phyloP scores from a whole-genome alignment of 1,140 invertebrate genomes.

The Ips nitidus region DNA sequence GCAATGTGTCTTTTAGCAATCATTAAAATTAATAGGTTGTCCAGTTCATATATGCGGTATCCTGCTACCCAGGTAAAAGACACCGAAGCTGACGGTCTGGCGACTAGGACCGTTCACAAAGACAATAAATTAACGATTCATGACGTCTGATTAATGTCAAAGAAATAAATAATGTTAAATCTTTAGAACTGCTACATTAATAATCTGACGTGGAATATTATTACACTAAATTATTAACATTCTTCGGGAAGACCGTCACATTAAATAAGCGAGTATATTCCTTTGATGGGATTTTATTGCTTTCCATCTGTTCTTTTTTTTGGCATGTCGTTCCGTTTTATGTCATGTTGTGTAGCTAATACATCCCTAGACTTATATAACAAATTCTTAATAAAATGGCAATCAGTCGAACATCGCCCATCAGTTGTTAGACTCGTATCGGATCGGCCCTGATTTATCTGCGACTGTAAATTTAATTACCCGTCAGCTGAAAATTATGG shows the following conservation, averaged over 20 bases:
- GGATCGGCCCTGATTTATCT: slow-evolving; percentile 23
- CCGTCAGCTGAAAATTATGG: slow-evolving; percentile 32
- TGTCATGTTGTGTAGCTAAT: no score
- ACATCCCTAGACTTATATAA: no score
- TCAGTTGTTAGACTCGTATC: slow-evolving; percentile 1
- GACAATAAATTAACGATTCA: slow-evolving; percentile 36
- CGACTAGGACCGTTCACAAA: slow-evolving; percentile 34
- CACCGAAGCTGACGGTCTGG: slow-evolving; percentile 5
- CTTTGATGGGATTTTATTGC: not conserved
- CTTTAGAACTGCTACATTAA: slow-evolving; percentile 41
- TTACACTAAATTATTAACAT: slow-evolving; percentile 37
- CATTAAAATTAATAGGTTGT: no score
- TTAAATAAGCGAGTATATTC: slow-evolving; percentile 34
- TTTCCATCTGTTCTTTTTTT: not conserved
- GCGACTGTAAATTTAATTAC: slow-evolving; percentile 35
- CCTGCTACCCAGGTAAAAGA: not conserved
- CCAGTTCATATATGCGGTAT: no score
- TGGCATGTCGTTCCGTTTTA: not conserved
- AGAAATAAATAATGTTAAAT: slow-evolving; percentile 41
- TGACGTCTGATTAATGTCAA: slow-evolving; percentile 43
- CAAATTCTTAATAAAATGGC: no score
- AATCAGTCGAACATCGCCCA: not conserved
- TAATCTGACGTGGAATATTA: slow-evolving; percentile 40
- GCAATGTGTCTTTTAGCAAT: no score
- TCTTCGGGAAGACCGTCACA: slow-evolving; percentile 27